A percentile compares a stretch with the other conserved stretches of the same genome.
Conservation (phyloP, 2,888 invertebrate species). For the Pseudococcus longispinus region DNA sequence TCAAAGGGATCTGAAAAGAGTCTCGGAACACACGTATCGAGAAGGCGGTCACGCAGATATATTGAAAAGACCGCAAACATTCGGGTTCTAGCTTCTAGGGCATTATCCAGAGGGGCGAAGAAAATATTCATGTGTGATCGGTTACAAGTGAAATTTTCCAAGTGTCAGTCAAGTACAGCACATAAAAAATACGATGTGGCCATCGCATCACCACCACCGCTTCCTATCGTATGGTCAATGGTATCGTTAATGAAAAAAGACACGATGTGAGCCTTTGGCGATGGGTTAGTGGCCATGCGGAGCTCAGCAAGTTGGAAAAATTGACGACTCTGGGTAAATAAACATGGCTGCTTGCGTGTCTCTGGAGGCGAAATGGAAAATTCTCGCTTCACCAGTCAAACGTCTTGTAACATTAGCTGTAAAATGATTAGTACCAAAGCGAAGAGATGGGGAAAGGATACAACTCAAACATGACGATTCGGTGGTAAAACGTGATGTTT, state of each 20-base stretch:
- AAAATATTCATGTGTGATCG: background rate
- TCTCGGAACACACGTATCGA: background rate
- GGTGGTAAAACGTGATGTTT: background rate
- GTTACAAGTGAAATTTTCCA: background rate
- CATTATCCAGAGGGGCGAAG: background rate
- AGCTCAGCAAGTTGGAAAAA: background rate
- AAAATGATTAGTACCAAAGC: background rate
- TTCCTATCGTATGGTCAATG: background rate
- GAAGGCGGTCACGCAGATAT: background rate
- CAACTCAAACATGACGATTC: background rate
- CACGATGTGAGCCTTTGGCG: background rate
- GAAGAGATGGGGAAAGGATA: background rate
- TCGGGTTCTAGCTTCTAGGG: background rate
- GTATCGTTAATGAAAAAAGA: background rate
- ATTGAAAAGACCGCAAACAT: background rate
- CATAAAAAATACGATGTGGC: background rate
- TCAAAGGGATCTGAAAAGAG: background rate
- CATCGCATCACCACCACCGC: background rate
- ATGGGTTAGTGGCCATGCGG: background rate
- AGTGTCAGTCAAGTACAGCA: background rate
- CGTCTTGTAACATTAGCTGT: background rate
- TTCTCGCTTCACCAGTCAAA: background rate
- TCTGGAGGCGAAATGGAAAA: conserved; percentile 4
- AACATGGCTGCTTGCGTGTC: background rate
- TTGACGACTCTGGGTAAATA: background rate